A percentile compares a stretch with the other conserved stretches of the same genome.
phyloP scores from a whole-genome alignment of 1,140 invertebrate genomes.

The Orius laevigatus region DNA sequence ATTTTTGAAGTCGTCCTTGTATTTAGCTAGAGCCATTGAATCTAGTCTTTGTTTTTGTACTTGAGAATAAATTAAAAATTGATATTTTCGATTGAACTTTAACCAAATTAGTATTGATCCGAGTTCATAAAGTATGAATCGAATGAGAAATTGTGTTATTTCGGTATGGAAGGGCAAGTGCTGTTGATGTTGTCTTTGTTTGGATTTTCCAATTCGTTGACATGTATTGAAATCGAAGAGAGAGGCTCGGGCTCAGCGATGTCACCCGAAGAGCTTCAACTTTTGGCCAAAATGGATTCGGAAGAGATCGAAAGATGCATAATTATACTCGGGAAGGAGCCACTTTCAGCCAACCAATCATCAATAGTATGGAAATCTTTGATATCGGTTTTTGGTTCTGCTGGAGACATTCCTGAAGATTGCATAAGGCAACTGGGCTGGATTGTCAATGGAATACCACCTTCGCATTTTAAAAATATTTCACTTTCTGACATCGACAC shows the following conservation, averaged over 20 bases:
- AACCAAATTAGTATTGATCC: too few relatives aligned
- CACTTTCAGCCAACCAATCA: conserved; percentile 7
- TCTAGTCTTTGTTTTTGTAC: too few relatives aligned
- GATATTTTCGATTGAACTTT: too few relatives aligned
- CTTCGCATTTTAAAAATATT: conserved; percentile 30
- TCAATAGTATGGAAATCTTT: conserved; percentile 10
- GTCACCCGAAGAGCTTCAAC: conserved; percentile 2
- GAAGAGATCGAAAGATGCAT: conserved; percentile 8
- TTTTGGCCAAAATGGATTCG: background rate
- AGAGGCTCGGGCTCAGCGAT: conserved; percentile 7
- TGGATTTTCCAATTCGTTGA: background rate
- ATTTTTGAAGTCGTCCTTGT: too few relatives aligned
- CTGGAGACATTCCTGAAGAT: conserved; percentile 9
- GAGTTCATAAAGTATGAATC: too few relatives aligned
- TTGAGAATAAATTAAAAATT: too few relatives aligned
- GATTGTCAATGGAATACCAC: conserved; percentile 28
- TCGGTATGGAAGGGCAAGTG: too few relatives aligned
- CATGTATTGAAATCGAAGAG: conserved; percentile 4
- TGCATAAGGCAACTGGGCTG: conserved; percentile 26
- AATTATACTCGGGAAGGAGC: conserved; percentile 12
- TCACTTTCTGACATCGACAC: conserved; percentile 31
- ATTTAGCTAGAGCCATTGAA: too few relatives aligned
- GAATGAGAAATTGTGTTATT: too few relatives aligned
- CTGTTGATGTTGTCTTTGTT: too few relatives aligned
- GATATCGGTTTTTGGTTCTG: conserved; percentile 10